Conservation (phyloP, 2,113 vertebrate species). For the Pelodiscus sinensis region DNA sequence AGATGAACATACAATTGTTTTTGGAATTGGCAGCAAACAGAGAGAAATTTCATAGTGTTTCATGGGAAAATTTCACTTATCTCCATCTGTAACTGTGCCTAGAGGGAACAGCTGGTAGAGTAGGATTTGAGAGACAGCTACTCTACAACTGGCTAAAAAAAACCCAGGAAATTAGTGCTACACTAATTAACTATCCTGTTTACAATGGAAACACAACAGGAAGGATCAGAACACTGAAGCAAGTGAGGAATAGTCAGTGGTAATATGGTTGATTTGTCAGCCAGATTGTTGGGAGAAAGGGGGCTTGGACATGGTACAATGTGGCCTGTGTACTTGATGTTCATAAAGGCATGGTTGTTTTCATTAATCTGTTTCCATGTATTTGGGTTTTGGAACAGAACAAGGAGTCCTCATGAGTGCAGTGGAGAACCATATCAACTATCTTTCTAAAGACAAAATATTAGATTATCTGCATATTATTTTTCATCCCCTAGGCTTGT, state of each 20-base stretch:
- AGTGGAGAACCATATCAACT: neutral
- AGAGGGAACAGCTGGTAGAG: neutral
- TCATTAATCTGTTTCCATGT: neutral
- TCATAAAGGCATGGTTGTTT: neutral
- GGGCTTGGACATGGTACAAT: neutral
- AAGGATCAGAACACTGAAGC: neutral
- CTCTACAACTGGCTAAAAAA: neutral
- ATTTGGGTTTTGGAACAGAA: neutral
- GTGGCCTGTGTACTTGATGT: neutral
- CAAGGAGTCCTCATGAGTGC: neutral
- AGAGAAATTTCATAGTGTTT: neutral
- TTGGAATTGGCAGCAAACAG: neutral
- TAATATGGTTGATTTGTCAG: neutral
- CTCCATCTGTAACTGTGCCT: neutral
- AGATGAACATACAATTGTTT: neutral
- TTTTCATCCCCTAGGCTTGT: neutral
- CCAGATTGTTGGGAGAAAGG: neutral
- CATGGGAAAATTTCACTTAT: accelerated
- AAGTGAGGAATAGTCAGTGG: neutral
- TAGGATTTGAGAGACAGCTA: neutral
- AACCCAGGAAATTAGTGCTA: neutral
- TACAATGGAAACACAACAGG: neutral
- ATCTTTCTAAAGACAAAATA: neutral
- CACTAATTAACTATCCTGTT: neutral
- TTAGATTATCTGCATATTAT: neutral